Evolutionary conservation across 2,888 invertebrate genomes (phyloP), one percentile per base, ranked within the genome.

Genomic region (Trypoxylon attenuatum): DNA sequence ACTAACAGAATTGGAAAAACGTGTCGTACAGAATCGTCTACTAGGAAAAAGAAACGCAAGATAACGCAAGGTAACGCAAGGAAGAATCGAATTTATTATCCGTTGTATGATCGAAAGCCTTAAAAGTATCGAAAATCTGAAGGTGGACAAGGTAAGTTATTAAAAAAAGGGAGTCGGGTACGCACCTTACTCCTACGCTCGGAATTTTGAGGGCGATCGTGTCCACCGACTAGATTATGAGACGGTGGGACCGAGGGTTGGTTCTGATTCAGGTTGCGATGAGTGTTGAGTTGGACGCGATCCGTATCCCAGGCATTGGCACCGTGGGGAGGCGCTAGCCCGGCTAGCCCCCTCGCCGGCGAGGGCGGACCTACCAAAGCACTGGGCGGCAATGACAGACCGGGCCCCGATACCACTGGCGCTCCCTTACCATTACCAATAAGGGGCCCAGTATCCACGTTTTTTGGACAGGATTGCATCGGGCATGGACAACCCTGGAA

Each of bases 401-500:
- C 87, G 85, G 86, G 85, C 83, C 87, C 87, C 80, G 86, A 83
- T 80, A 82, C 84, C 77, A 87, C 87, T 87, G 87, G 87, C 86
- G 86, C 87, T 88, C 89, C 89, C 91, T 94, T 95, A 93, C 93
- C 92, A 93, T 94, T 94, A 94, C 95, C 95, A 95, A 94, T 95
- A 95, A 94, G 95, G 94, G 95, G 95, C 92, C 96, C 96, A 96
- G 95, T 95, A 95, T 92, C 94, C 93, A 94, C 96, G 96, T 96
- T 96, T 96, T 96, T 96, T 96, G 96, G 94, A 96, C 95, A 96
- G 92, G 95, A 92, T 90, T 94, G 94, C 91, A 95, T 92, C 89
- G 95, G 94, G 91, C 95, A 96, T 83, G 95, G 94, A 89, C 96
- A 95, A 89, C 91, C 90, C 84, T 90, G 91, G 87, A 92, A 90